phyloP scores from a whole-genome alignment of 2,113 vertebrate genomes.

The Odobenus rosmarus region DNA sequence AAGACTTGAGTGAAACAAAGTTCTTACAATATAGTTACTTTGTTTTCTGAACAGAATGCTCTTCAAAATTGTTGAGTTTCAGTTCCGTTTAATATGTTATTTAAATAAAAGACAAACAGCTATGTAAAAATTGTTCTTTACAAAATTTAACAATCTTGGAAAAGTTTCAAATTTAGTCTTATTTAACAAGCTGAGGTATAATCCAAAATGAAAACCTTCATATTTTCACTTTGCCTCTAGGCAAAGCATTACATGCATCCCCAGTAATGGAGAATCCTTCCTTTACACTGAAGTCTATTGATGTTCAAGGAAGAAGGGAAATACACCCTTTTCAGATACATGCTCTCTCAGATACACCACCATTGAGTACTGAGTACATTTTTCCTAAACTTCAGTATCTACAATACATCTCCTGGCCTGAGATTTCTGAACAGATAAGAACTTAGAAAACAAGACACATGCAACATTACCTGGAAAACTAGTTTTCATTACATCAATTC shows the following conservation, averaged over 20 bases:
- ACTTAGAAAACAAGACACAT: neutral
- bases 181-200: neutral
- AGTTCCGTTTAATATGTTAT: neutral
- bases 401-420: neutral
- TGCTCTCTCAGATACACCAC: neutral
- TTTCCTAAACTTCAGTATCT: neutral
- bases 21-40: neutral
- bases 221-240: conserved; percentile 19
- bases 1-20: neutral
- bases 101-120: neutral
- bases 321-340: neutral
- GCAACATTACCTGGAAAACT: conserved; percentile 90
- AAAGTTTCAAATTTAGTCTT: conserved; percentile 18
- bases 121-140: neutral
- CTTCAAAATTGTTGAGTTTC: neutral
- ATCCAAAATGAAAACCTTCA: neutral
- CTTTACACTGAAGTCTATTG: neutral
- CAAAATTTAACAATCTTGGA: neutral
- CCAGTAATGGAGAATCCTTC: neutral
- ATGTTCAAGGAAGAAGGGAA: neutral
- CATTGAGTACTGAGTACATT: neutral
- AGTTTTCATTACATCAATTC: conserved; percentile 97
- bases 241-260: neutral
- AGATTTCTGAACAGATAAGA: neutral
- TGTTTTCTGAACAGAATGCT: neutral